Evolutionary conservation across 2,797 vertebrate species (phyloP), one percentile per base, ranked within the genome.

Genomic region (Loris lydekkerianus): DNA sequence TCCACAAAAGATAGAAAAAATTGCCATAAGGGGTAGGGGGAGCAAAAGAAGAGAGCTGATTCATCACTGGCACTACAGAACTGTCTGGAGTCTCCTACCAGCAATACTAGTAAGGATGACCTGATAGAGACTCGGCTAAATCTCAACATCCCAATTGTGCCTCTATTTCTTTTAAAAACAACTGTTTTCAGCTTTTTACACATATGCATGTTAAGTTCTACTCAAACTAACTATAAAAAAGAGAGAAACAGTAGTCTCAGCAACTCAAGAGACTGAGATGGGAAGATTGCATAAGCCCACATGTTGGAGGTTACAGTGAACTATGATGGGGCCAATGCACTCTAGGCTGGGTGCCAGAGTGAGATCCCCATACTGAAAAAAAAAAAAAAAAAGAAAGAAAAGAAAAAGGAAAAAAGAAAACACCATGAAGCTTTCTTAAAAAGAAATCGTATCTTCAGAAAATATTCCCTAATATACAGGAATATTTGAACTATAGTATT

Each of bases 371-470:
- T 15, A 8, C 31, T 67, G n/a, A n/a, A 67, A 67, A n/a, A 20
- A 18, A 9, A 18, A 18, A 15, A n/a, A n/a, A n/a, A n/a, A 67
- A 7, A 6, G 29, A 14, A 29, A 61, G 10, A n/a, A 67, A 67
- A 3, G 2, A 63, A 14, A 29, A 61, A 11, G 17, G 29, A 65
- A 17, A 65, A 67, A 67, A 18, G 65, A 67, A 67, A 67, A 67
- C 4, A 93, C 31, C 65, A 91, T 43, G 34, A 94, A 96, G 83
- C 63, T 91, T 94, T 67, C 37, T 91, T 82, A 92, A 94, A 95
- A 96, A 89, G 81, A 72, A 88, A 93, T 90, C 43, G 69, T 9
- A 96, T 56, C 43, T 91, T 93, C 77, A 87, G 95, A 95, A 27
- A 89, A 87, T 85, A 90, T 86, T 81, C 61, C 93, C n/a, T 89